Conservation (phyloP, 2,113 vertebrate genomes). For the Atractosteus spatula region DNA sequence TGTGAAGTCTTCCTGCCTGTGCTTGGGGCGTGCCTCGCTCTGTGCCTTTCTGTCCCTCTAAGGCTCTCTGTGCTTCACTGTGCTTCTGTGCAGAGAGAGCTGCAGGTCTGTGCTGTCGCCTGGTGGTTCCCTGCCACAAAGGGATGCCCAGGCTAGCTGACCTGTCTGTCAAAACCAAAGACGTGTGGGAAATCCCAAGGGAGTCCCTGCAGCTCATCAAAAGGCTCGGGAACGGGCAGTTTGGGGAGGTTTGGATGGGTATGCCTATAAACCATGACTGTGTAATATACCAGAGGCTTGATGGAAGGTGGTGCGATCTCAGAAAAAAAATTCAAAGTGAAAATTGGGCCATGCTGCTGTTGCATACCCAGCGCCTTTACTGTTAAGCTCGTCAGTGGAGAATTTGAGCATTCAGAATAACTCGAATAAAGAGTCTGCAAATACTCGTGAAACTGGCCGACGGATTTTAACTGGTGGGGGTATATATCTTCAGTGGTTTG, state of each 20-base stretch:
- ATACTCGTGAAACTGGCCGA: too few species aligned
- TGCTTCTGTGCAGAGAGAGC: slow-evolving; percentile 81
- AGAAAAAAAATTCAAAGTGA: too few species aligned
- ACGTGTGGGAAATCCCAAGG: slow-evolving; percentile 97
- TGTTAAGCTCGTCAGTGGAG: too few species aligned
- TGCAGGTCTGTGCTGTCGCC: slow-evolving; percentile 96
- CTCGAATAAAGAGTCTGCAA: too few species aligned
- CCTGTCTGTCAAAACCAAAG: slow-evolving; percentile 99
- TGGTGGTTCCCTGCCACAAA: slow-evolving; percentile 95
- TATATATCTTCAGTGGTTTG: too few species aligned
- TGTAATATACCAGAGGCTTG: slow-evolving; percentile 44
- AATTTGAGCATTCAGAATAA: too few species aligned
- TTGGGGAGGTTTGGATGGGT: slow-evolving; percentile 99
- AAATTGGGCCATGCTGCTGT: too few species aligned
- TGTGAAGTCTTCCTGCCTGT: too few species aligned
- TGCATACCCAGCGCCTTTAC: too few species aligned
- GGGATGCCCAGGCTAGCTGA: slow-evolving; percentile 96
- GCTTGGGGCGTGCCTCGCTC: neutral
- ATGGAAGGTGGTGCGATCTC: slow-evolving; percentile 60
- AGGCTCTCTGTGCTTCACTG: slow-evolving; percentile 42
- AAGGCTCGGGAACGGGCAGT: slow-evolving; percentile 96
- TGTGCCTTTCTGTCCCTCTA: neutral
- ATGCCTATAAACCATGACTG: slow-evolving; percentile 66
- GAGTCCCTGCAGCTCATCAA: slow-evolving; percentile 97
- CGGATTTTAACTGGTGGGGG: too few species aligned